Conservation (phyloP, 2,888 invertebrate species). For the Synanthedon myopaeformis region DNA sequence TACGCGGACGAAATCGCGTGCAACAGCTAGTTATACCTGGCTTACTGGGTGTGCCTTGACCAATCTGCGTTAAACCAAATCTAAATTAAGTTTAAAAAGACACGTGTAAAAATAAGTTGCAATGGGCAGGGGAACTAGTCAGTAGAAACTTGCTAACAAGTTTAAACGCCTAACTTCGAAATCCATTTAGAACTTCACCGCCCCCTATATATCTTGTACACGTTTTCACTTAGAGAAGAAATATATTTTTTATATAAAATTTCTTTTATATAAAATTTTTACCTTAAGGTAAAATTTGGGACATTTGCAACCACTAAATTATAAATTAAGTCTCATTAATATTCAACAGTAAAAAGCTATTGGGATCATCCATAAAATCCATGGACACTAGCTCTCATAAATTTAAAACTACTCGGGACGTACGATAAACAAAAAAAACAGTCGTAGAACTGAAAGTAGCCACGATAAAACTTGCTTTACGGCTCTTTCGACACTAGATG, state of each 20-base stretch:
- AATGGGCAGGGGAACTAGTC: slow-evolving; percentile 3
- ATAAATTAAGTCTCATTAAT: no score
- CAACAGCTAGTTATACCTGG: no score
- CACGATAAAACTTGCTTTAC: neutral
- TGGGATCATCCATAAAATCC: no score
- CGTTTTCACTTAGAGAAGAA: slow-evolving; percentile 16
- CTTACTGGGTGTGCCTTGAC: no score
- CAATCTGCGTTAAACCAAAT: neutral
- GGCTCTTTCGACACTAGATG: neutral
- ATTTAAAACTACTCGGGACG: no score
- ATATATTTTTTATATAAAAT: slow-evolving; percentile 4
- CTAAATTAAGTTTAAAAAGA: slow-evolving; percentile 18
- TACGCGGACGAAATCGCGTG: no score
- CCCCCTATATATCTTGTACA: slow-evolving; percentile 8
- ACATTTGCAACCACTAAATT: no score
- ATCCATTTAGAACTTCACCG: slow-evolving; percentile 30
- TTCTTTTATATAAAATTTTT: no score
- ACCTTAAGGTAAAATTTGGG: no score
- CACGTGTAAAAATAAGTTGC: slow-evolving; percentile 17
- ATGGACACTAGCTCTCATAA: no score
- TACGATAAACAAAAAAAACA: neutral
- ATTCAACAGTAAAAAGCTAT: no score
- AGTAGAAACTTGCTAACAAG: slow-evolving; percentile 23
- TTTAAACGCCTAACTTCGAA: slow-evolving; percentile 33
- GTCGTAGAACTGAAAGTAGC: neutral